These are phyloP conservation scores for Aphelinus certus DNA, from an alignment of 1,140 invertebrate genomes.

Conservation along the genomic window DNA sequence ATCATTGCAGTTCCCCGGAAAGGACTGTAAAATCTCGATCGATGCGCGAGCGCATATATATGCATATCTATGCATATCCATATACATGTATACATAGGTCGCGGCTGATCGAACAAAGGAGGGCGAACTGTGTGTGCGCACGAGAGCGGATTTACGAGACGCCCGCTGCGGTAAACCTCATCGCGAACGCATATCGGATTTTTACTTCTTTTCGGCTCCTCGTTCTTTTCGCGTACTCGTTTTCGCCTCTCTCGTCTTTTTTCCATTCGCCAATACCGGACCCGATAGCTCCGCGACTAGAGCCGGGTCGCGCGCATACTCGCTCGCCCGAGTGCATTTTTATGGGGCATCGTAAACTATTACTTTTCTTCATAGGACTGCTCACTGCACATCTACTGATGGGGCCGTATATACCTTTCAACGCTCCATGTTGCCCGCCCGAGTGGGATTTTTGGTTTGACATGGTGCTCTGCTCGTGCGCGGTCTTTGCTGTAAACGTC, in stretches of 20 bases:
- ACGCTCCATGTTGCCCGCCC: neutral
- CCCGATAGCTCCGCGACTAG: neutral
- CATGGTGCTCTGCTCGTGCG: too few relatives aligned
- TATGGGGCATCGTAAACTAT: constrained; percentile 30
- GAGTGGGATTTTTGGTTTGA: too few relatives aligned
- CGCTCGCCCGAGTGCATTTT: constrained; percentile 24
- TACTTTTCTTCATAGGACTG: constrained; percentile 10
- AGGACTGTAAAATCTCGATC: constrained; percentile 15
- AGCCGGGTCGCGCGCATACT: neutral
- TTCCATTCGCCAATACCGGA: constrained; percentile 2
- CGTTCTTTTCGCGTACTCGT: neutral
- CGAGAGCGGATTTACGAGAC: constrained; percentile 15
- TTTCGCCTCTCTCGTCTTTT: constrained; percentile 5
- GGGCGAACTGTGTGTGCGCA: neutral
- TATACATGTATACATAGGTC: too few relatives aligned
- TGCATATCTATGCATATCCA: too few relatives aligned
- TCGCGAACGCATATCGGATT: constrained; percentile 11
- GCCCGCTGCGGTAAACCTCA: constrained; percentile 32
- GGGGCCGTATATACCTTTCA: too few relatives aligned
- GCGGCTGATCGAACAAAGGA: constrained; percentile 5
- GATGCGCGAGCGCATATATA: neutral
- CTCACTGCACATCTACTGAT: neutral
- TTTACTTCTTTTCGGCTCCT: constrained; percentile 17
- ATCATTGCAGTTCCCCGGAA: constrained; percentile 19
- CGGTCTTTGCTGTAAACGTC: too few relatives aligned